Conservation (phyloP, 2,888 invertebrate genomes). For the Hedya salicella region DNA sequence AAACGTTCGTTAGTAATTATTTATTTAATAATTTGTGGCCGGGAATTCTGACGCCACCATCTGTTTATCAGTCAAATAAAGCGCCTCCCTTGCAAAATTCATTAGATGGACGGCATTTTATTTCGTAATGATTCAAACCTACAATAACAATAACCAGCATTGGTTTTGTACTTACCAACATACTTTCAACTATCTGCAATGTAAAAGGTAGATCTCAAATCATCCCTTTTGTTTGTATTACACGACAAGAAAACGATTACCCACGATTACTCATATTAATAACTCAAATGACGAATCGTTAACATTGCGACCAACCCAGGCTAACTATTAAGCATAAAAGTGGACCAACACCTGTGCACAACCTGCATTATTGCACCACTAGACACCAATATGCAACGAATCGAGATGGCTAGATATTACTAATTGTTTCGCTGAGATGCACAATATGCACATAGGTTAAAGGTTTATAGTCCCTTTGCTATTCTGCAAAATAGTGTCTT, state of each 20-base stretch:
- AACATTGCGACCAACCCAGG: constrained; percentile 3
- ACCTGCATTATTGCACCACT: constrained; percentile 44
- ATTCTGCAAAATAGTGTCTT: too few species aligned
- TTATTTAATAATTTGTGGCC: constrained; percentile 32
- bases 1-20: constrained; percentile 33
- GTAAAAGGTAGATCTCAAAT: too few species aligned
- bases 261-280: constrained; percentile 1
- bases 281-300: constrained; percentile 26
- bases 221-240: too few species aligned
- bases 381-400: constrained; percentile 18
- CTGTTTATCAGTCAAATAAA: constrained; percentile 33
- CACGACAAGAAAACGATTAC: too few species aligned
- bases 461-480: background rate
- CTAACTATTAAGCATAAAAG: constrained; percentile 43
- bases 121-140: too few species aligned
- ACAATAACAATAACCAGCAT: too few species aligned
- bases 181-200: too few species aligned
- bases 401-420: constrained; percentile 10
- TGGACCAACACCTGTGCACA: constrained; percentile 45
- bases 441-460: too few species aligned
- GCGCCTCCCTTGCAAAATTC: constrained; percentile 4
- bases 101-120: background rate
- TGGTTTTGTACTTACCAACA: too few species aligned
- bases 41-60: constrained; percentile 23
- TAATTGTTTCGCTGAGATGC: constrained; percentile 32